Conservation (phyloP, 2,888 invertebrate species). For the Drosophila histrio region DNA sequence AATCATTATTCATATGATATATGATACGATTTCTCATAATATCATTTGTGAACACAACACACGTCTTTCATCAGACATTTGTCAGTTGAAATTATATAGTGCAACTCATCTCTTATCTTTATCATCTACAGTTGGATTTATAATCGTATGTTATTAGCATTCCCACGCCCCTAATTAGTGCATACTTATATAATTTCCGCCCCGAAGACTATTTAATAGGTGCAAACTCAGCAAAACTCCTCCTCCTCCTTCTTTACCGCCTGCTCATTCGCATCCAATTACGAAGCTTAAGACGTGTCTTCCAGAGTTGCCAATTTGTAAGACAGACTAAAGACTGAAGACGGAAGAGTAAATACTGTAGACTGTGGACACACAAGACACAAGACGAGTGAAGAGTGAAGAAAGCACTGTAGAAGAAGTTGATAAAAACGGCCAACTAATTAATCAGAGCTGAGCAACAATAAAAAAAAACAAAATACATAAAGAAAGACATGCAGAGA, state of each 20-base stretch:
- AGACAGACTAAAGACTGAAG: not conserved
- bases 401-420: conserved; percentile 1
- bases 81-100: not conserved
- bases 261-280: conserved; percentile 27
- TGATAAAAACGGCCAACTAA: conserved; percentile 36
- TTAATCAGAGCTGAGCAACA: conserved; percentile 48
- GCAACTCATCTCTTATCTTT: not conserved
- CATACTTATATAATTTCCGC: conserved; percentile 33
- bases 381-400: conserved; percentile 5
- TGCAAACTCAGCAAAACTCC: conserved; percentile 9
- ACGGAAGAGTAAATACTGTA: conserved; percentile 6
- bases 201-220: conserved; percentile 2
- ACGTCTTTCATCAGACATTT: not conserved
- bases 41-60: not conserved
- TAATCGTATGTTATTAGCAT: conserved; percentile 15
- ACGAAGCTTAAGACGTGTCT: conserved; percentile 12
- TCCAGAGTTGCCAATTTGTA: conserved; percentile 40
- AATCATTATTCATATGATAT: not conserved
- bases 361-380: too few species aligned
- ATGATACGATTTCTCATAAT: not conserved
- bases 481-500: not conserved
- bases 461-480: conserved; percentile 2
- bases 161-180: conserved; percentile 34
- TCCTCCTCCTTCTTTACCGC: not conserved
- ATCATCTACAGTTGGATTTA: not conserved